These are phyloP conservation scores for Chaetodon trifasciatus DNA, from an alignment of 2,797 vertebrate species.

Conservation along the genomic window DNA sequence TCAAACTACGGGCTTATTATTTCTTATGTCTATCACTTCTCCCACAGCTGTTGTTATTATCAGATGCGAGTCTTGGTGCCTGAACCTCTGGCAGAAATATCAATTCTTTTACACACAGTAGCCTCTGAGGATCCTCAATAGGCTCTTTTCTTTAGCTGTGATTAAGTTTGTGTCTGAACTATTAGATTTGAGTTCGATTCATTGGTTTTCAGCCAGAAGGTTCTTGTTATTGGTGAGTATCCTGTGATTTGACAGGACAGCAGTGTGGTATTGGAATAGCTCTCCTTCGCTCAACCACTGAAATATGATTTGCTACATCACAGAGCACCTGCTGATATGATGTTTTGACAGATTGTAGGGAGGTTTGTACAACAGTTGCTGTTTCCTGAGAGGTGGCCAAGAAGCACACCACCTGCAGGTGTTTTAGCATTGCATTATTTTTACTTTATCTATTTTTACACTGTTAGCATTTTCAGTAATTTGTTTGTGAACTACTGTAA, in stretches of 20 bases:
- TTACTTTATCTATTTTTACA: not conserved
- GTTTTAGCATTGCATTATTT: constrained; percentile 21
- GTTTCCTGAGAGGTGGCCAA: constrained; percentile 14
- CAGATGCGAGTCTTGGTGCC: constrained; percentile 14
- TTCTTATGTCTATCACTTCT: constrained; percentile 37
- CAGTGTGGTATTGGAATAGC: constrained; percentile 36
- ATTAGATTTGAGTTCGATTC: constrained; percentile 71
- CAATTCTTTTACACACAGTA: constrained; percentile 19
- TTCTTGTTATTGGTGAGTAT: constrained; percentile 57
- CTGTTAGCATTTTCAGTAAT: not conserved
- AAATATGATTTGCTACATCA: constrained; percentile 68
- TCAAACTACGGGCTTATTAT: constrained; percentile 19
- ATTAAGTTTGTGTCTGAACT: constrained; percentile 69
- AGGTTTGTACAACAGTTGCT: constrained; percentile 27
- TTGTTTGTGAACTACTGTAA: not conserved
- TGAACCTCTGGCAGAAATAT: constrained; percentile 41
- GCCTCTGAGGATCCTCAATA: constrained; percentile 35
- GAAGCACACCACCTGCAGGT: not conserved
- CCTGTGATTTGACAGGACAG: constrained; percentile 64
- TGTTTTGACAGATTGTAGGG: constrained; percentile 52
- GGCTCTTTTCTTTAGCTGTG: constrained; percentile 49
- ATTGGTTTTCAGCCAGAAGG: constrained; percentile 62
- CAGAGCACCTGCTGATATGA: constrained; percentile 43
- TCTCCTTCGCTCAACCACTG: constrained; percentile 53
- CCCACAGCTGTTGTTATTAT: constrained; percentile 23